These are phyloP conservation scores for Lampropteryx suffumata DNA, from an alignment of 2,888 invertebrate genomes.

Conservation along the genomic window DNA sequence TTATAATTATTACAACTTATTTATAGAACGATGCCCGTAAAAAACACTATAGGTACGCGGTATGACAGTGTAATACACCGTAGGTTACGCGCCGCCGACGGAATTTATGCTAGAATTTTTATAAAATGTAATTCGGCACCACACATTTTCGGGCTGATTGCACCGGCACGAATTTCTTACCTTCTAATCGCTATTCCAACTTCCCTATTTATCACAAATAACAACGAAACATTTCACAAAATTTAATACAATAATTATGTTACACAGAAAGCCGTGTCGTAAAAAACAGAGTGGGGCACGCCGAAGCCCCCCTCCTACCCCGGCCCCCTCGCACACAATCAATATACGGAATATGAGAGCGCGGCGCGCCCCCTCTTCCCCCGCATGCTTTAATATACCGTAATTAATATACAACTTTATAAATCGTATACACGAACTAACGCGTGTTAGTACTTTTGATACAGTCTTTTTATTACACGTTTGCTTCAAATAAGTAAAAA, in stretches of 20 bases:
- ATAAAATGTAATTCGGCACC: constrained; percentile 68
- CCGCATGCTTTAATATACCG: constrained; percentile 83
- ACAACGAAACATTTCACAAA: constrained; percentile 83
- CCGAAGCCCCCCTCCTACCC: constrained; percentile 82
- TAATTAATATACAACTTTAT: constrained; percentile 83
- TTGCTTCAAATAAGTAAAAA: constrained; percentile 1
- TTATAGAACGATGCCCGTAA: constrained; percentile 84
- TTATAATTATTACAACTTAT: constrained; percentile 84
- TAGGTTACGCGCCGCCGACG: constrained; percentile 81
- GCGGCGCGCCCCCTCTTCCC: constrained; percentile 81
- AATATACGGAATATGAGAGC: constrained; percentile 84
- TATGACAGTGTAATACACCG: constrained; percentile 81
- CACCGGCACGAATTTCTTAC: constrained; percentile 68
- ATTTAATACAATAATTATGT: constrained; percentile 82
- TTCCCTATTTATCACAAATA: constrained; percentile 80
- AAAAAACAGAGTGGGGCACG: constrained; percentile 84
- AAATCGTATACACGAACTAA: constrained; percentile 65
- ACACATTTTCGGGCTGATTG: constrained; percentile 61
- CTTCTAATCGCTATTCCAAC: constrained; percentile 73
- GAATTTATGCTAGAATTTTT: constrained; percentile 78
- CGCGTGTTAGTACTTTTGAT: constrained; percentile 51
- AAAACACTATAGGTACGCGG: constrained; percentile 83
- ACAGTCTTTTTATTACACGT: constrained; percentile 12
- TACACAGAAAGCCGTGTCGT: constrained; percentile 84
- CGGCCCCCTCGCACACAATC: constrained; percentile 83